Evolutionary conservation across 2,888 invertebrate species (phyloP), one percentile per base, ranked within the genome.

Genomic region (Spialia ferax): DNA sequence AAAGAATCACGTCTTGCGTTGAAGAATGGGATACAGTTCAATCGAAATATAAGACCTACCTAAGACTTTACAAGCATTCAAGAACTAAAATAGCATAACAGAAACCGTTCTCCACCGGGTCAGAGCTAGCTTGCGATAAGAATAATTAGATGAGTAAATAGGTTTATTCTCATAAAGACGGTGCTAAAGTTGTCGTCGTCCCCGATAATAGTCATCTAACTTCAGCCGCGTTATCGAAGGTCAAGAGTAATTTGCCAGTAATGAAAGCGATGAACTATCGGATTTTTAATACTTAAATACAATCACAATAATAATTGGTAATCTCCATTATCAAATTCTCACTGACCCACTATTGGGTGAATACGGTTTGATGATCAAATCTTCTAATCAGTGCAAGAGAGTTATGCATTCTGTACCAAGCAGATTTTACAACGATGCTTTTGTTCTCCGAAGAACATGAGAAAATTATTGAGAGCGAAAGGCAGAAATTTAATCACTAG

Each of bases 171-270:
- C 23, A 23, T 42, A 42, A 15, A 50, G 18, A 15, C 15, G 23
- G 35, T 26, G 13, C 26, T 50, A 64, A 64, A 38, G 50, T 10
- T 42, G 45, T 57, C 57, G 35, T 55, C 23, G 35, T 4, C 29
- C 20, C 67, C 67, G 70, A 70, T 74, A 74, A 70, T n/a, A n/a
- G n/a, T 71, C 74, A 75, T 71, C 72, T 74, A 78, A 82, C 77
- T 74, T 80, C n/a, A 32, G 54, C 42, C 32, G 60, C 22, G 60
- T 66, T 86, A 84, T 82, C 80, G 81, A 81, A 84, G 85, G 86
- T 85, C 83, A 83, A 75, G 78, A 75, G 70, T 75, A 73, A 71
- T 62, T 68, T 55, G 69, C 29, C 69, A 69, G 65, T 35, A 62
- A 66, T 42, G 42, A 15, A 15, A 15, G 42, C 42, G 42, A 15